Evolutionary conservation across 2,888 invertebrate species (phyloP).

Genomic region (Caenorhabditis japonica): DNA sequence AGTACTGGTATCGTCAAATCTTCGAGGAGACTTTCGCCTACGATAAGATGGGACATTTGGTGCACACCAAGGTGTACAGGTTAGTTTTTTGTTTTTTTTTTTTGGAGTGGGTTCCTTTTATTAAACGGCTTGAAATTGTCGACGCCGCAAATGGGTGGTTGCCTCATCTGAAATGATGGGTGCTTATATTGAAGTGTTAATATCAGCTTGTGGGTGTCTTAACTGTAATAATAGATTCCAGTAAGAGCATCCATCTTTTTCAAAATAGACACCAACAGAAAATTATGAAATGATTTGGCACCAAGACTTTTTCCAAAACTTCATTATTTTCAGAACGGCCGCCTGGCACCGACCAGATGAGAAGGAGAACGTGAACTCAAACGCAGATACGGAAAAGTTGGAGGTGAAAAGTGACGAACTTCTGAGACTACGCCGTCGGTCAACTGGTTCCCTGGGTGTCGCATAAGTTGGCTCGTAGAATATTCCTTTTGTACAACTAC

Average conservation of each 20-base stretch:
- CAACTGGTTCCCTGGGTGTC: conserved; percentile 71
- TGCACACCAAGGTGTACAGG: conserved; percentile 77
- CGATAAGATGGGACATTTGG: conserved; percentile 70
- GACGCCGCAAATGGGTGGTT: too few species aligned
- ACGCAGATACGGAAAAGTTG: conserved; percentile 4
- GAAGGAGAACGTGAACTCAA: conserved; percentile 66
- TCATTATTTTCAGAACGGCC: conserved; percentile 45
- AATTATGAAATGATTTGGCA: too few species aligned
- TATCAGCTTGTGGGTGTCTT: too few species aligned
- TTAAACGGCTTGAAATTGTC: too few species aligned
- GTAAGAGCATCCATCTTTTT: too few species aligned
- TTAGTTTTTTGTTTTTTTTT: too few species aligned
- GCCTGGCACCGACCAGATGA: conserved; percentile 69
- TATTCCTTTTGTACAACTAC: conserved; percentile 24
- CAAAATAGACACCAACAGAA: too few species aligned
- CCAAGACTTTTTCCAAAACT: too few species aligned
- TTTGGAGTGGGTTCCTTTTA: too few species aligned
- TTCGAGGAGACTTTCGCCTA: conserved; percentile 72
- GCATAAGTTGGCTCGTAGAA: conserved; percentile 58
- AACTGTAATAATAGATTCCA: too few species aligned
- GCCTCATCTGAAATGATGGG: too few species aligned
- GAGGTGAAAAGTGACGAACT: conserved; percentile 58
- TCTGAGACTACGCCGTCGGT: conserved; percentile 68
- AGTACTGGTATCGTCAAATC: conserved; percentile 72
- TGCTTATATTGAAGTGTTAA: too few species aligned